Conservation (phyloP, 2,797 vertebrate genomes). For the Pseudochirops corinnae region DNA sequence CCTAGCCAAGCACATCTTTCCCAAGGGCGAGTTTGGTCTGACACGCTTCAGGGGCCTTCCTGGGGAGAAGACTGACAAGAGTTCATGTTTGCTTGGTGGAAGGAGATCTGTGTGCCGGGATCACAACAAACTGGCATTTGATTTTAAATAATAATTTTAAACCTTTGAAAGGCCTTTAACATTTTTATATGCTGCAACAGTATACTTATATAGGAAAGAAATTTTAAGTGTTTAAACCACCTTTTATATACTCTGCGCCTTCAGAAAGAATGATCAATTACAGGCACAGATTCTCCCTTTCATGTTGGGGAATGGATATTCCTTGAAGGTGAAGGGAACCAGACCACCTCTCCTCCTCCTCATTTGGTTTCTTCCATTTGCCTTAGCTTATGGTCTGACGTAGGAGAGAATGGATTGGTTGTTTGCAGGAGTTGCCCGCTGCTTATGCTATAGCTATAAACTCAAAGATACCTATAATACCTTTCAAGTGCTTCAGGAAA, state of each 20-base stretch:
- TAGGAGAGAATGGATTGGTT: not conserved
- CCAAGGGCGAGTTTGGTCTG: not conserved
- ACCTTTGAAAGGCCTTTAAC: constrained; percentile 34
- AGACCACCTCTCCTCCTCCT: too few relatives aligned
- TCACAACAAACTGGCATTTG: constrained; percentile 30
- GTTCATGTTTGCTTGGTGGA: not conserved
- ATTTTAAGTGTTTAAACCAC: not conserved
- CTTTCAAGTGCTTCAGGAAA: not conserved
- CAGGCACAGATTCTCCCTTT: not conserved
- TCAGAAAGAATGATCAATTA: not conserved
- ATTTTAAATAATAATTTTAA: constrained; percentile 53
- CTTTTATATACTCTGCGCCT: not conserved
- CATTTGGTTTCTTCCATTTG: not conserved
- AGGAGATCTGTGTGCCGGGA: not conserved
- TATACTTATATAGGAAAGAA: constrained; percentile 16
- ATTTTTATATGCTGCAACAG: constrained; percentile 12
- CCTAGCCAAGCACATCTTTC: not conserved
- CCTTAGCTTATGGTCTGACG: not conserved
- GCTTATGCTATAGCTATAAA: not conserved
- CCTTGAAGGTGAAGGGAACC: not conserved
- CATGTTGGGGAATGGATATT: not conserved
- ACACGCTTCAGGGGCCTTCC: not conserved
- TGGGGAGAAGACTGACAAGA: not conserved
- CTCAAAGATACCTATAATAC: not conserved
- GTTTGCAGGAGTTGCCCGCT: not conserved